Percentiles rank a stretch among this genome's conserved stretches.
Conservation (phyloP, 2,888 invertebrate species). For the Perithous albicinctus region DNA sequence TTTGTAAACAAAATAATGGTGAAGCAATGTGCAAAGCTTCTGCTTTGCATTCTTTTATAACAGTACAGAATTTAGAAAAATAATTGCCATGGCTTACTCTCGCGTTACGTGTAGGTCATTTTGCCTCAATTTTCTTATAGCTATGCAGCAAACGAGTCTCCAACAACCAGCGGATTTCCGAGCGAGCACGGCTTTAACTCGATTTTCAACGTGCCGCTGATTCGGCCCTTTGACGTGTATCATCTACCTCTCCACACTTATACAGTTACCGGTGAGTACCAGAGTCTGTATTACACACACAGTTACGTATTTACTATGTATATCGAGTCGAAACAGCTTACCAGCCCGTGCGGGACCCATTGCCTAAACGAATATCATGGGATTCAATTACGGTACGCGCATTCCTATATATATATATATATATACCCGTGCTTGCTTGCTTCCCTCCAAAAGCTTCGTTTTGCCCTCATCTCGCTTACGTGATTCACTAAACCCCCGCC, state of each 20-base stretch:
- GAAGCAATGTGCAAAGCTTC: no score
- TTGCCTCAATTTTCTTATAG: no score
- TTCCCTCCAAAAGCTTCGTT: no score
- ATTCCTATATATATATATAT: background rate
- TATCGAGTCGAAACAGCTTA: background rate
- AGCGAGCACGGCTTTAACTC: conserved; percentile 72
- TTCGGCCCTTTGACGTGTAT: conserved; percentile 75
- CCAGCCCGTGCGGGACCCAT: conserved; percentile 17
- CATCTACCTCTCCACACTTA: background rate
- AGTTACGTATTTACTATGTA: background rate
- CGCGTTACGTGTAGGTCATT: no score
- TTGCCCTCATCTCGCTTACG: conserved; percentile 29
- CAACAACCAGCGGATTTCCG: conserved; percentile 51
- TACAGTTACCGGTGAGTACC: conserved; percentile 42
- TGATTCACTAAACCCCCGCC: conserved; percentile 17
- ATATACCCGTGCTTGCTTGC: no score
- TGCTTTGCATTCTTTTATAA: no score
- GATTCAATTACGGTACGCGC: conserved; percentile 62
- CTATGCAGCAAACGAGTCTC: conserved; percentile 56
- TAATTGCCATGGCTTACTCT: no score
- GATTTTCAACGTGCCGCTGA: conserved; percentile 76
- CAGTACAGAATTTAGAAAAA: no score
- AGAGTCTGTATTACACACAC: conserved; percentile 40
- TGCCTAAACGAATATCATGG: conserved; percentile 65
- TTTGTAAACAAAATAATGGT: no score